These are phyloP conservation scores for Physella acuta DNA, from an alignment of 1,140 invertebrate genomes.

Conservation along the genomic window DNA sequence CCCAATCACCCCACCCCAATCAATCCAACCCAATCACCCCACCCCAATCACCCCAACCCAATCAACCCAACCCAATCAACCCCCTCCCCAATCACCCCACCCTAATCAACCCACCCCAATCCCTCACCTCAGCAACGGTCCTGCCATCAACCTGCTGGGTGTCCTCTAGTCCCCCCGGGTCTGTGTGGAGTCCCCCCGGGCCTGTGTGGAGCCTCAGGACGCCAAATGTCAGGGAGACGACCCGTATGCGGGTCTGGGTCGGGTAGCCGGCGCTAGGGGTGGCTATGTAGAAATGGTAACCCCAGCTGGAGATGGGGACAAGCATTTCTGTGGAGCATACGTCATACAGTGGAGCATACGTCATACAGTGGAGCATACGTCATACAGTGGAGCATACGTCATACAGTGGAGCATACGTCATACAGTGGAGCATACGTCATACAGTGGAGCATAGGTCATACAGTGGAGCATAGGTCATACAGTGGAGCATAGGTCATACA, in stretches of 20 bases:
- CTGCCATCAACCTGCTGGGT: not conserved
- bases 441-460: not conserved
- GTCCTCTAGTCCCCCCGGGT: no score
- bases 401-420: not conserved
- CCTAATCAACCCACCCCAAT: not conserved
- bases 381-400: not conserved
- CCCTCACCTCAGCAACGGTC: not conserved
- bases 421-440: not conserved
- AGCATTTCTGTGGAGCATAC: not conserved
- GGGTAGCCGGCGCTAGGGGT: not conserved
- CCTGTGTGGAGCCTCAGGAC: not conserved
- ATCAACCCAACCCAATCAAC: not conserved
- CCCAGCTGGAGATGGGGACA: not conserved
- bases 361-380: not conserved
- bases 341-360: not conserved
- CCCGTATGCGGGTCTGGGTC: not conserved
- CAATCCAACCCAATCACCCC: no score
- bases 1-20: no score
- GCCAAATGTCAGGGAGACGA: not conserved
- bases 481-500: not conserved
- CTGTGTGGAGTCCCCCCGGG: no score
- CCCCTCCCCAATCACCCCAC: not conserved
- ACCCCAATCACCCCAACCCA: not conserved
- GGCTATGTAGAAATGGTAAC: not conserved
- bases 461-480: not conserved